Evolutionary conservation across 37 sponge, comb jelly and placozoan species (phyloP).

Genomic region (Aphrocallistes beatrix): DNA sequence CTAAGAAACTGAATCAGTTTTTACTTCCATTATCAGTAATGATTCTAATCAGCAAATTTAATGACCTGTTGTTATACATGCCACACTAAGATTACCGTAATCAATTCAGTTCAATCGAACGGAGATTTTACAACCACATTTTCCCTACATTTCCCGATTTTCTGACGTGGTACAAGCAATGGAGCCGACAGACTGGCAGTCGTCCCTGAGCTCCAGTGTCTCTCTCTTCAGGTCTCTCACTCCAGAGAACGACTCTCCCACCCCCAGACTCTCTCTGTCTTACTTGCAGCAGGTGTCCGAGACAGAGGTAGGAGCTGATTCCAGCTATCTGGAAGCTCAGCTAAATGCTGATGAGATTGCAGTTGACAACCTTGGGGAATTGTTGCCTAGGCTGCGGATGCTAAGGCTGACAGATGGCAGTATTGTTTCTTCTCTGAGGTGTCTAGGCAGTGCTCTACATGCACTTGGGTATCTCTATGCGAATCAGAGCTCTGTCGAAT

Average conservation of each 20-base stretch:
- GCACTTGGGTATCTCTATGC: background rate
- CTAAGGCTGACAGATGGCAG: background rate
- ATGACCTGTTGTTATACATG: no score
- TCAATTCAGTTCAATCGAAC: no score
- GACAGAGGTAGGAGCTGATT: background rate
- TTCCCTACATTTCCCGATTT: no score
- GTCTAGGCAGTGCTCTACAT: background rate
- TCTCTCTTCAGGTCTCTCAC: background rate
- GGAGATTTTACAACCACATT: no score
- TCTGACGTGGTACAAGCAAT: no score
- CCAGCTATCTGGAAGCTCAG: background rate
- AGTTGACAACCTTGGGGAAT: background rate
- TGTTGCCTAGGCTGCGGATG: background rate
- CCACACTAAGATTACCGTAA: no score
- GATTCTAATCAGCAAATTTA: no score
- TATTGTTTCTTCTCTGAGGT: background rate
- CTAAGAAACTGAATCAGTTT: no score
- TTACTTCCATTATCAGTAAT: no score
- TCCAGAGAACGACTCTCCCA: background rate
- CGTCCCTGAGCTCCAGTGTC: background rate
- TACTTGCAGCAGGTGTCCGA: background rate
- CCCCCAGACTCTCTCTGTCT: background rate
- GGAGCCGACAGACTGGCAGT: background rate
- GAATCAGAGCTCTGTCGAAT: background rate
- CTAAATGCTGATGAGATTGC: slow-evolving; percentile 1